These are phyloP conservation scores for Aplodontia rufa DNA, from an alignment of 2,113 vertebrate species.

Conservation along the genomic window DNA sequence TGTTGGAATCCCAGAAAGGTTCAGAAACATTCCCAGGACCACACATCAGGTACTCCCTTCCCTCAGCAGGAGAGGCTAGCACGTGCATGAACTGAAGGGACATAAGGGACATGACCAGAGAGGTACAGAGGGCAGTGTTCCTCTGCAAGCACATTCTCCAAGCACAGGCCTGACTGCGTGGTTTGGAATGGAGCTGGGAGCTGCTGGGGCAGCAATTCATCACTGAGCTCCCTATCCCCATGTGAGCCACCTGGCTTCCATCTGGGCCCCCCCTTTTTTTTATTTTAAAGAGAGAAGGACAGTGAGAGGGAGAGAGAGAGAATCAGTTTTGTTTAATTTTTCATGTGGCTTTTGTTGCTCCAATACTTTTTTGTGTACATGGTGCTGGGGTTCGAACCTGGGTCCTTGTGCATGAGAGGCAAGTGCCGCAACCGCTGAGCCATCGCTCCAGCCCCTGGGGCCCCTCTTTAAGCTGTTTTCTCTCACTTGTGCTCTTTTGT, in stretches of 20 bases:
- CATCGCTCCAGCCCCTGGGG: no score
- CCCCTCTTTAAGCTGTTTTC: not conserved
- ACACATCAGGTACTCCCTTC: not conserved
- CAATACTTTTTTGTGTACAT: no score
- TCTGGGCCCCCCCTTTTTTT: no score
- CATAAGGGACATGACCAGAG: not conserved
- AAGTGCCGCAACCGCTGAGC: no score
- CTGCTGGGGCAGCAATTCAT: not conserved
- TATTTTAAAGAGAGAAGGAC: no score
- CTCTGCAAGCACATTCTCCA: not conserved
- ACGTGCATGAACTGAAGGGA: not conserved
- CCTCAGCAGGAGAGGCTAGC: not conserved
- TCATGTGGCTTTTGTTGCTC: no score
- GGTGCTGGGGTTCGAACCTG: no score
- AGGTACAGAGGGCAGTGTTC: not conserved
- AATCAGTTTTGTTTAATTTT: no score
- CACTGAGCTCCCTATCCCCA: accelerated
- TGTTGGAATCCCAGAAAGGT: not conserved
- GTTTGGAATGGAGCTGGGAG: not conserved
- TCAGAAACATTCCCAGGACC: not conserved
- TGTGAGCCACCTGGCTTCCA: not conserved
- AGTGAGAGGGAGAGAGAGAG: no score
- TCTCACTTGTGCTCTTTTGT: not conserved
- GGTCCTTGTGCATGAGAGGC: no score
- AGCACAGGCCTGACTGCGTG: not conserved